Conservation (phyloP, 2,113 vertebrate species). For the Nerophis ophidion region DNA sequence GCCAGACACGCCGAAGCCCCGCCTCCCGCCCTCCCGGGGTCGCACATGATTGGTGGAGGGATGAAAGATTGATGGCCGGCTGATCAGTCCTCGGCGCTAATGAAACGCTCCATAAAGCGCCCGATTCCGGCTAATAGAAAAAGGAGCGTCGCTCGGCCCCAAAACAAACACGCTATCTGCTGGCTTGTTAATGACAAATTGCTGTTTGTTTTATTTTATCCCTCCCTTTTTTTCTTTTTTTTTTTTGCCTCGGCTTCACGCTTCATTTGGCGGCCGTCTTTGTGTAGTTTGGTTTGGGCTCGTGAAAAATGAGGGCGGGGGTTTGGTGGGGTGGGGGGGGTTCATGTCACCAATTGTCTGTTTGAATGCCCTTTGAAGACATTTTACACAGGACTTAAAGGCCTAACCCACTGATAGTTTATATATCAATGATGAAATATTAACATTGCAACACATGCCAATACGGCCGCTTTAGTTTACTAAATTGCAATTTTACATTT, state of each 20-base stretch:
- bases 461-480: too few species aligned
- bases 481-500: too few species aligned
- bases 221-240: not conserved
- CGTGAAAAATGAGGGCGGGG: not conserved
- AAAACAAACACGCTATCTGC: conserved; percentile 43
- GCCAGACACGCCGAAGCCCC: conserved; percentile 28
- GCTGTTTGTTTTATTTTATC: conserved; percentile 23
- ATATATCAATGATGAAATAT: too few species aligned
- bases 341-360: not conserved
- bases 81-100: conserved; percentile 46
- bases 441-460: too few species aligned
- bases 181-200: conserved; percentile 23
- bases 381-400: not conserved
- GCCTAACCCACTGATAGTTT: too few species aligned
- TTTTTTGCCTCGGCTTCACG: conserved; percentile 8
- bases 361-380: too few species aligned
- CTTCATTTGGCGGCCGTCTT: conserved; percentile 2
- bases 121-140: conserved; percentile 46
- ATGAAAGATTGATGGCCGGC: conserved; percentile 67
- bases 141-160: conserved; percentile 17
- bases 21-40: conserved; percentile 23
- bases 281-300: not conserved
- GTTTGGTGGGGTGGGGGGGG: too few species aligned
- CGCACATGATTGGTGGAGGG: conserved; percentile 55
- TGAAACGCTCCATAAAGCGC: conserved; percentile 64